Percentiles rank a stretch among this genome's conserved stretches.
Conservation (phyloP, 2,888 invertebrate genomes). For the Melanophora roralis region DNA sequence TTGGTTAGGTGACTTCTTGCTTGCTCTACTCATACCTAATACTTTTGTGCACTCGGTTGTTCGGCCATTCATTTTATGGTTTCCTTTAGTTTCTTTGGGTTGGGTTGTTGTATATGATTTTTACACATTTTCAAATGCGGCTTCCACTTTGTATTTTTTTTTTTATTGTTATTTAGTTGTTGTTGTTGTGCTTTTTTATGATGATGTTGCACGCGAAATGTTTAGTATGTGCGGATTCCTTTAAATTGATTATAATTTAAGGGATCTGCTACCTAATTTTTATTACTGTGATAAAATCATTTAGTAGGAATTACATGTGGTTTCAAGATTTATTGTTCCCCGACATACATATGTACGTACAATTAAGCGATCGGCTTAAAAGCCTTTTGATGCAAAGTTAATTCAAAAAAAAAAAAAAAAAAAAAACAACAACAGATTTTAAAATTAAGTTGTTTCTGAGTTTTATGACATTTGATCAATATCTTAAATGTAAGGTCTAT, state of each 20-base stretch:
- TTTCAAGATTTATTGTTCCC: conserved; percentile 35
- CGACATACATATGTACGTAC: background rate
- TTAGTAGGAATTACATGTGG: conserved; percentile 59
- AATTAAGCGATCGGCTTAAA: conserved; percentile 36
- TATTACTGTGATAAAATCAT: conserved; percentile 56
- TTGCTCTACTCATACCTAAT: background rate
- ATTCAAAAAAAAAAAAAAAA: conserved; percentile 13
- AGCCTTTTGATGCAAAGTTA: conserved; percentile 47
- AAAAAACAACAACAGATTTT: conserved; percentile 11
- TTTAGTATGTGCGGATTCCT: conserved; percentile 62
- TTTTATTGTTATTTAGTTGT: conserved; percentile 42
- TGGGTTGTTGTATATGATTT: conserved; percentile 60
- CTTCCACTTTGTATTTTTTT: conserved; percentile 59
- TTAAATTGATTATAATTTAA: conserved; percentile 63
- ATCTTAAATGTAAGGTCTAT: conserved; percentile 24
- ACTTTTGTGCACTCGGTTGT: background rate
- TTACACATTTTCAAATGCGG: conserved; percentile 58
- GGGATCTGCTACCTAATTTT: conserved; percentile 62
- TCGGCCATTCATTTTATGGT: conserved; percentile 46
- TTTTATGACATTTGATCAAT: conserved; percentile 47
- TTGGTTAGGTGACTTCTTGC: background rate
- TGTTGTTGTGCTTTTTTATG: conserved; percentile 62
- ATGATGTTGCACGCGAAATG: conserved; percentile 63
- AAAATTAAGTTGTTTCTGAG: conserved; percentile 49
- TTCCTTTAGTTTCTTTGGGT: conserved; percentile 60